A percentile compares a stretch with the other conserved stretches of the same genome.
phyloP scores from a whole-genome alignment of 2,113 vertebrate genomes.

The Lontra canadensis region DNA sequence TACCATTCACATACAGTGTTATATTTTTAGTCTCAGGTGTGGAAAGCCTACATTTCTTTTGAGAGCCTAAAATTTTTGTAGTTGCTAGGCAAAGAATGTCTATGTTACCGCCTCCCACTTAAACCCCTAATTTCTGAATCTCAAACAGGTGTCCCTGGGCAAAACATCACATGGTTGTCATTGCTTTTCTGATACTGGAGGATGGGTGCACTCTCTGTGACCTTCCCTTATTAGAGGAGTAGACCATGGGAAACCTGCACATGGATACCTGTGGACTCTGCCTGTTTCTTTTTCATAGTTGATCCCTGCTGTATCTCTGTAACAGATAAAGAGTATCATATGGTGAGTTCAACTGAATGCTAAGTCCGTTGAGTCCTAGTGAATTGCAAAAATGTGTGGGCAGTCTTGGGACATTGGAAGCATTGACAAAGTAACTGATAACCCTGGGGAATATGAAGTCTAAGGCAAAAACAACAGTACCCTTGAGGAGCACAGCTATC shows the following conservation, averaged over 20 bases:
- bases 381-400: background rate
- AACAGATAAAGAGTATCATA: background rate
- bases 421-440: background rate
- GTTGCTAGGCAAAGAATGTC: background rate
- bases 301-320: background rate
- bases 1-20: background rate
- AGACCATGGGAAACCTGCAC: background rate
- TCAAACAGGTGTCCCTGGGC: background rate
- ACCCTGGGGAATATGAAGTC: background rate
- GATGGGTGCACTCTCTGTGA: background rate
- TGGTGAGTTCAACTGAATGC: background rate
- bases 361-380: background rate
- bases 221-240: background rate
- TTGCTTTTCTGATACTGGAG: background rate
- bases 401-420: background rate
- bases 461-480: background rate
- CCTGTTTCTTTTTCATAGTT: background rate
- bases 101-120: background rate
- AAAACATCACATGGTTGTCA: background rate
- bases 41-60: background rate
- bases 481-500: background rate
- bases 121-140: background rate
- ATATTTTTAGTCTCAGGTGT: background rate
- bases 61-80: background rate
- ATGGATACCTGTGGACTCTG: background rate